These are phyloP conservation scores for Ploceus nigricollis DNA, from an alignment of 2,113 vertebrate species.

Conservation along the genomic window DNA sequence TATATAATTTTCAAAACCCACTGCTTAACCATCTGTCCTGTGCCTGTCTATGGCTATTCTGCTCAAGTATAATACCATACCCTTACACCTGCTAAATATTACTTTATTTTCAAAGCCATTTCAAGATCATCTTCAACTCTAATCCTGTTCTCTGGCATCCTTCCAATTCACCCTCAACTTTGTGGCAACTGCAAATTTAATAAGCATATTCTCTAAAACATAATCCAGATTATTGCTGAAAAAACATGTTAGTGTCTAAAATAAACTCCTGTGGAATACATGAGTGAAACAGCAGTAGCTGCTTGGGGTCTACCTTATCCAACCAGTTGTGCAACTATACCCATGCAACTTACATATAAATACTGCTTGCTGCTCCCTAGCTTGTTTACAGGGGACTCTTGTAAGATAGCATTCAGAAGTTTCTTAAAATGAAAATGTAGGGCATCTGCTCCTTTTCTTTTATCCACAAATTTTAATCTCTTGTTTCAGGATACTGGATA, in stretches of 20 bases:
- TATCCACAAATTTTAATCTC: not conserved
- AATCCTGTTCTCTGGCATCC: not conserved
- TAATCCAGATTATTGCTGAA: not conserved
- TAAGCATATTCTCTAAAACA: not conserved
- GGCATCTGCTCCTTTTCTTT: not conserved
- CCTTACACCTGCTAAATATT: not conserved
- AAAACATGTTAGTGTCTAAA: not conserved
- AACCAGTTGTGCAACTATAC: not conserved
- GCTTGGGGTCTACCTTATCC: not conserved
- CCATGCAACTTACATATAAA: not conserved
- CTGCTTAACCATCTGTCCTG: not conserved
- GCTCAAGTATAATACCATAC: not conserved
- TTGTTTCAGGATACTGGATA: not conserved
- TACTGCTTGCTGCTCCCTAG: not conserved
- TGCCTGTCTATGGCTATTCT: not conserved
- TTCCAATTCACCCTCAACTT: not conserved
- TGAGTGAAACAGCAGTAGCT: not conserved
- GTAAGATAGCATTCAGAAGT: not conserved
- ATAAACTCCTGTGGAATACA: not conserved
- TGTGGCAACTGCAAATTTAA: not conserved
- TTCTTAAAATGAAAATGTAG: not conserved
- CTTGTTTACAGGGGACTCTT: not conserved
- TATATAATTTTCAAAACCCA: not conserved
- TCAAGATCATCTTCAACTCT: not conserved
- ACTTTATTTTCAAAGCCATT: not conserved